Evolutionary conservation across 2,113 vertebrate species (phyloP), one percentile per base, ranked within the genome.

Genomic region (Macrotis lagotis): DNA sequence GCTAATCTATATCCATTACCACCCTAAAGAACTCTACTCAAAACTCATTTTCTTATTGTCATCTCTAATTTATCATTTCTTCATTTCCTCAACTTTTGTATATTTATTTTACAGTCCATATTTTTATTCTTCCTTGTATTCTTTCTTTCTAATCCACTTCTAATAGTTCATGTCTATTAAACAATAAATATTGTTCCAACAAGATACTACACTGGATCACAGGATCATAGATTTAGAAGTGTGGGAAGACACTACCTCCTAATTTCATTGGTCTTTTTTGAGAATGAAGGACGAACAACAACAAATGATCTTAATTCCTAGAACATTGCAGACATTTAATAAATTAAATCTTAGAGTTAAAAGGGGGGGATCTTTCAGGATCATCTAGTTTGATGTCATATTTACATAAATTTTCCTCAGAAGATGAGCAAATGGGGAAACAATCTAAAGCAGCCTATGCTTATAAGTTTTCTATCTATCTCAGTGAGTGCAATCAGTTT

Each of bases 101-200:
- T 96, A 26, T 91, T 5, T 95, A 93, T 95, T 91, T 5, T 95
- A 92, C 94, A 22, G 16, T 92, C 19, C 11, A 92, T 91, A 37
- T 26, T 94, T 96, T 91, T 83, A 55, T 55, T 83, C 55, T 66
- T 66, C 14, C 44, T 44, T 44, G 44, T 83, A 44, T 83, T 83
- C n/a, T 66, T 44, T 83, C 44, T 74, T 83, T 83, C 66, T 44
- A 83, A 44, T 83, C 2, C 8, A 83, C 66, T 90, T 96, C 53
- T 96, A 90, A 90, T 89, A 25, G 91, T 28, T 94, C 91, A 88
- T 12, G 9, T 88, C 90, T 96, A 93, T 94, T 92, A 8, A 94
- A 3, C 59, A 48, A 90, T 94, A 95, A 90, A 8, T 89, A 91
- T 31, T 37, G 28, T 44, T 2, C 14, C 37, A 83, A 2, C 16